Conservation (phyloP, 2,797 vertebrate species). For the Cuniculus paca region DNA sequence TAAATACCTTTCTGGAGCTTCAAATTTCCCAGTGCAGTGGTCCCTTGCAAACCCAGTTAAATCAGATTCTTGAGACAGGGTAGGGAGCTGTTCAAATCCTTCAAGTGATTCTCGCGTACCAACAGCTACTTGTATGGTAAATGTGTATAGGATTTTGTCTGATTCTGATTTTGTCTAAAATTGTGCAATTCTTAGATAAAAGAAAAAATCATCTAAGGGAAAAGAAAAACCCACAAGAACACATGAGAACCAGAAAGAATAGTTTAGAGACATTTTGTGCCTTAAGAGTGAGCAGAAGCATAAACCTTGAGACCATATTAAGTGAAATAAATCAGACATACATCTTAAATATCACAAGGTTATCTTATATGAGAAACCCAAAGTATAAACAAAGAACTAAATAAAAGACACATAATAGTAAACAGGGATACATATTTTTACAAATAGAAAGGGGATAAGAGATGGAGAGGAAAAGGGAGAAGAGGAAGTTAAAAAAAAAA, state of each 20-base stretch:
- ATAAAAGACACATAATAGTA: neutral
- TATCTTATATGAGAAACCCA: neutral
- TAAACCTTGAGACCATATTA: neutral
- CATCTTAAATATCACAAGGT: neutral
- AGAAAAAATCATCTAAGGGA: neutral
- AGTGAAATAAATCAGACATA: neutral
- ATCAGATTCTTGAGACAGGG: neutral
- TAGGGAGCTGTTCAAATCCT: neutral
- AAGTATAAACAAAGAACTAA: neutral
- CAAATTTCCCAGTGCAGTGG: neutral
- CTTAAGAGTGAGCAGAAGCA: neutral
- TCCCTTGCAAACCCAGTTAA: neutral
- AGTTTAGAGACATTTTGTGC: neutral
- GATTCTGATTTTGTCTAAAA: neutral
- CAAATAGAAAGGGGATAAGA: neutral
- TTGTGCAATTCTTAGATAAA: neutral
- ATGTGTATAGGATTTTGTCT: neutral
- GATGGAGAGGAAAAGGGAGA: neutral
- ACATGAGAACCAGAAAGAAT: slow-evolving; percentile 4
- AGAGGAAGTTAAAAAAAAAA: neutral
- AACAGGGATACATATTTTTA: neutral
- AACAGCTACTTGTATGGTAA: neutral
- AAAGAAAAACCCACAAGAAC: neutral
- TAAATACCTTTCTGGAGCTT: neutral
- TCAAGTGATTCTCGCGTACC: neutral